A percentile compares a stretch with the other conserved stretches of the same genome.
These are phyloP conservation scores for Puffinus mauretanicus DNA, from an alignment of 2,113 vertebrate species.

Conservation along the genomic window DNA sequence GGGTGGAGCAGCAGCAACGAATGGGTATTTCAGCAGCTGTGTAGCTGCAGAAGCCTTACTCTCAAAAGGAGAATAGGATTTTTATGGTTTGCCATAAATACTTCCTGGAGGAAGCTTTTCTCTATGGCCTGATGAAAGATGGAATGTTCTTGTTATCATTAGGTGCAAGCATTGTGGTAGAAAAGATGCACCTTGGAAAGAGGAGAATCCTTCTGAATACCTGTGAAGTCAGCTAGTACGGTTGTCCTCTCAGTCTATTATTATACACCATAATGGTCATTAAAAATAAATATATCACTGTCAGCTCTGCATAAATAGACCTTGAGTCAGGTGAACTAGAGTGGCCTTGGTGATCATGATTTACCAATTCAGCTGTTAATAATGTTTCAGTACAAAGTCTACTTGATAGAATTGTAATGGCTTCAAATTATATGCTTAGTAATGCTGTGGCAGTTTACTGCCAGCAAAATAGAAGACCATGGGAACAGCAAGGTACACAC, in stretches of 20 bases:
- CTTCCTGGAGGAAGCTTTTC: not conserved
- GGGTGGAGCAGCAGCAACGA: not conserved
- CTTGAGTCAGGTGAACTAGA: not conserved
- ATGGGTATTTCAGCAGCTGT: not conserved
- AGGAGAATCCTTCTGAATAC: not conserved
- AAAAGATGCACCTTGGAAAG: not conserved
- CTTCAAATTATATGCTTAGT: not conserved
- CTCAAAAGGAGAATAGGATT: not conserved
- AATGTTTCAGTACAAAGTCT: not conserved
- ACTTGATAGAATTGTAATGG: not conserved
- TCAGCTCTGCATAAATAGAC: not conserved
- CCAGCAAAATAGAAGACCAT: not conserved
- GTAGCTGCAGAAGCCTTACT: not conserved
- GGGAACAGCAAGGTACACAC: not conserved
- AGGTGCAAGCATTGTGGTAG: not conserved
- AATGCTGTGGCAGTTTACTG: not conserved
- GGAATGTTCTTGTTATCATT: not conserved
- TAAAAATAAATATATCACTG: not conserved
- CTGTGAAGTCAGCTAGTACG: not conserved
- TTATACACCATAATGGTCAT: not conserved
- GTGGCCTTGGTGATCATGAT: not conserved
- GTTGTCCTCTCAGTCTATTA: not conserved
- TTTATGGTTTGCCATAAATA: not conserved
- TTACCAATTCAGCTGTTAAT: not conserved
- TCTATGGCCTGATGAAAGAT: not conserved